A percentile compares a stretch with the other conserved stretches of the same genome.
phyloP scores from a whole-genome alignment of 1,140 invertebrate species.

The Drosophila sechellia region DNA sequence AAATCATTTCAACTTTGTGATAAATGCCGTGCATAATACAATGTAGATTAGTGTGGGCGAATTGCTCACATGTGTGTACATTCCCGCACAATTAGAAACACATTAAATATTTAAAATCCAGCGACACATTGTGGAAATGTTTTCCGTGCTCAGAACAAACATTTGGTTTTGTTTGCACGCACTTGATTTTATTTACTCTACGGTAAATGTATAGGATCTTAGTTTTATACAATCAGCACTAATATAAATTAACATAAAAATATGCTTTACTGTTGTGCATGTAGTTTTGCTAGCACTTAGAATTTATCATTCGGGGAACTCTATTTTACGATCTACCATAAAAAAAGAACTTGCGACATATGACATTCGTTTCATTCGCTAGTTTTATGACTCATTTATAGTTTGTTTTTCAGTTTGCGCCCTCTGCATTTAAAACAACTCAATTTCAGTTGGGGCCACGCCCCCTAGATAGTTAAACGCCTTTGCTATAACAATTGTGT shows the following conservation, averaged over 20 bases:
- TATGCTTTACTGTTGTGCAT: not conserved
- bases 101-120: conserved; percentile 73
- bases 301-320: conserved; percentile 7
- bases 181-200: conserved; percentile 7
- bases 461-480: conserved; percentile 40
- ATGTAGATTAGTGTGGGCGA: conserved; percentile 7
- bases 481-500: conserved; percentile 28
- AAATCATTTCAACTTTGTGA: conserved; percentile 57
- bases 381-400: conserved; percentile 36
- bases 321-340: conserved; percentile 24
- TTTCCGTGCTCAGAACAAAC: conserved; percentile 32
- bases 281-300: too few relatives aligned
- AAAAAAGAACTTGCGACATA: conserved; percentile 19
- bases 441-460: conserved; percentile 22
- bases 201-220: not conserved
- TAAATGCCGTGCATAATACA: conserved; percentile 60
- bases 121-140: conserved; percentile 36
- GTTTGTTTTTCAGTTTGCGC: conserved; percentile 33
- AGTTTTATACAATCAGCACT: not conserved
- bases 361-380: conserved; percentile 12
- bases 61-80: conserved; percentile 22
- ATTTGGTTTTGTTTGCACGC: conserved; percentile 24
- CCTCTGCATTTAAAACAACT: conserved; percentile 36
- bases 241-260: not conserved
- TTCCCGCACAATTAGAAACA: conserved; percentile 71